Conservation (phyloP, 2,797 vertebrate species). For the Dermochelys coriacea region DNA sequence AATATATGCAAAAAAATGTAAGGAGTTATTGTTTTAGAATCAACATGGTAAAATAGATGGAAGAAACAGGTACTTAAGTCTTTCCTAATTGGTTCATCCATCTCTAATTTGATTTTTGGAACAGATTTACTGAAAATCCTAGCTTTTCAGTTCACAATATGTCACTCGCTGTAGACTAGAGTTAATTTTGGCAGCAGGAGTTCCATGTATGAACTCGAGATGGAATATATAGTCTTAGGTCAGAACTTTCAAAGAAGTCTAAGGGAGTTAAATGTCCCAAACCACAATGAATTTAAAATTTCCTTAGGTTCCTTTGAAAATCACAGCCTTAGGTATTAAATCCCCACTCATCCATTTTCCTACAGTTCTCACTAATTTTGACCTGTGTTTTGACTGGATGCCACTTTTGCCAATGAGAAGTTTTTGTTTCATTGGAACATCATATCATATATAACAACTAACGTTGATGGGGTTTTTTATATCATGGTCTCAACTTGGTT, state of each 20-base stretch:
- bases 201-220: not conserved
- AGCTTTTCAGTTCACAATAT: not conserved
- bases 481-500: not conserved
- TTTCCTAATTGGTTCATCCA: not conserved
- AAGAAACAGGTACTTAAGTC: not conserved
- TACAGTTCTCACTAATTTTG: not conserved
- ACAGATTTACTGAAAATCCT: not conserved
- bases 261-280: not conserved
- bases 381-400: not conserved
- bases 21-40: not conserved
- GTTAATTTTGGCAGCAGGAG: accelerated
- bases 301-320: not conserved
- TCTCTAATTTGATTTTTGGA: not conserved
- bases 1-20: not conserved
- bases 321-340: not conserved
- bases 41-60: not conserved
- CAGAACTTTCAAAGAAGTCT: not conserved
- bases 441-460: not conserved
- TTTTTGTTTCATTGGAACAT: not conserved
- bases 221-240: not conserved
- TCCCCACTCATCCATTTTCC: not conserved
- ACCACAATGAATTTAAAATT: not conserved
- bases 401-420: not conserved
- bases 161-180: not conserved
- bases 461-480: not conserved